A percentile compares a stretch with the other conserved stretches of the same genome.
phyloP scores from a whole-genome alignment of 2,888 invertebrate genomes.

The Ypsolopha sequella region DNA sequence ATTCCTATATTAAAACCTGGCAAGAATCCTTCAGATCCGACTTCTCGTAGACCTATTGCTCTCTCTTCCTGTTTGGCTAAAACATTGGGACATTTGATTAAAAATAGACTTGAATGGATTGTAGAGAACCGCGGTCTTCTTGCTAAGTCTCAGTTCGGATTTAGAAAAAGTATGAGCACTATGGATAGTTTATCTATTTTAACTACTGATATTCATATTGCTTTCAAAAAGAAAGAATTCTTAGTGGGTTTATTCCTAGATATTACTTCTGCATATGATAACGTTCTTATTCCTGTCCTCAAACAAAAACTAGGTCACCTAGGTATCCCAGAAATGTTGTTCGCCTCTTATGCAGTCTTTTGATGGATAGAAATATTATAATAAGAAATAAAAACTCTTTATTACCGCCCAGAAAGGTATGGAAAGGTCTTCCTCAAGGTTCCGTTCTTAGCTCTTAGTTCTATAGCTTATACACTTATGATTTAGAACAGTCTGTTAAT shows the following conservation, averaged over 20 bases:
- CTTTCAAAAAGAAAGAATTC: background rate
- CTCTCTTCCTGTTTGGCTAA: conserved; percentile 8
- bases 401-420: conserved; percentile 6
- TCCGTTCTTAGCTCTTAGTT: too few species aligned
- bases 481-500: too few species aligned
- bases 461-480: too few species aligned
- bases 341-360: background rate
- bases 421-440: conserved; percentile 13
- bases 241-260: conserved; percentile 11
- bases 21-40: conserved; percentile 5
- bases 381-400: background rate
- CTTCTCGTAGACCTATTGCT: conserved; percentile 10
- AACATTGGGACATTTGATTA: conserved; percentile 10
- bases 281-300: conserved; percentile 13
- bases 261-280: conserved; percentile 11
- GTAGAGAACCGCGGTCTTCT: conserved; percentile 7
- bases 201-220: background rate
- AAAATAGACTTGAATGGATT: conserved; percentile 11
- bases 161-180: conserved; percentile 12
- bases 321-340: conserved; percentile 7
- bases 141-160: conserved; percentile 10
- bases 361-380: background rate
- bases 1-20: conserved; percentile 5
- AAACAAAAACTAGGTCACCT: conserved; percentile 10
- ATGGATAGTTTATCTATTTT: background rate